phyloP scores from a whole-genome alignment of 2,113 vertebrate species.

The Petaurus breviceps region DNA sequence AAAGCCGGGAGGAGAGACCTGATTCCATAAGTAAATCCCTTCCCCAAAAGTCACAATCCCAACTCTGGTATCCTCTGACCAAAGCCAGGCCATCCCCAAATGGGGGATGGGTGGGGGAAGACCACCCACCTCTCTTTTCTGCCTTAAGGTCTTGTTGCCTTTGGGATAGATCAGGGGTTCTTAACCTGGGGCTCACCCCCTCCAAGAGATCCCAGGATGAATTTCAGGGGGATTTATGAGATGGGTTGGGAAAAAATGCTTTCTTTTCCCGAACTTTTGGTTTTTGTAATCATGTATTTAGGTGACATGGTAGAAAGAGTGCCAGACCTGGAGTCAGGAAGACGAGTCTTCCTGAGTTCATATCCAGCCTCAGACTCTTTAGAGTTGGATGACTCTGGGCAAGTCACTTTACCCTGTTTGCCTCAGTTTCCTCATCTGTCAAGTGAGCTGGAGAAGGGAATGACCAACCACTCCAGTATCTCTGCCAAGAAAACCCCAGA shows the following conservation, averaged over 20 bases:
- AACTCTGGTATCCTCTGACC: neutral
- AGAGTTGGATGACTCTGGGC: too few relatives aligned
- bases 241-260: neutral
- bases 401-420: too few relatives aligned
- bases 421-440: too few relatives aligned
- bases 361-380: too few relatives aligned
- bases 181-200: neutral
- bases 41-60: neutral
- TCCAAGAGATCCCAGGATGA: neutral
- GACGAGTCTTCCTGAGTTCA: too few relatives aligned
- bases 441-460: too few relatives aligned
- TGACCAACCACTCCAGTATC: too few relatives aligned
- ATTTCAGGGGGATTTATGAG: neutral
- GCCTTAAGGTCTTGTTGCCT: neutral
- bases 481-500: too few relatives aligned
- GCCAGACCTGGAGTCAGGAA: too few relatives aligned
- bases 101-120: neutral
- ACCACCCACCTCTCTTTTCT: neutral
- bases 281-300: neutral
- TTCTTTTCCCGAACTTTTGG: neutral
- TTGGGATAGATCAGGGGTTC: neutral
- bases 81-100: neutral
- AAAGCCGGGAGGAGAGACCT: neutral
- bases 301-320: too few relatives aligned
- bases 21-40: too few relatives aligned